These are phyloP conservation scores for Argyra leucocephala DNA, from an alignment of 2,888 invertebrate species.

Conservation along the genomic window DNA sequence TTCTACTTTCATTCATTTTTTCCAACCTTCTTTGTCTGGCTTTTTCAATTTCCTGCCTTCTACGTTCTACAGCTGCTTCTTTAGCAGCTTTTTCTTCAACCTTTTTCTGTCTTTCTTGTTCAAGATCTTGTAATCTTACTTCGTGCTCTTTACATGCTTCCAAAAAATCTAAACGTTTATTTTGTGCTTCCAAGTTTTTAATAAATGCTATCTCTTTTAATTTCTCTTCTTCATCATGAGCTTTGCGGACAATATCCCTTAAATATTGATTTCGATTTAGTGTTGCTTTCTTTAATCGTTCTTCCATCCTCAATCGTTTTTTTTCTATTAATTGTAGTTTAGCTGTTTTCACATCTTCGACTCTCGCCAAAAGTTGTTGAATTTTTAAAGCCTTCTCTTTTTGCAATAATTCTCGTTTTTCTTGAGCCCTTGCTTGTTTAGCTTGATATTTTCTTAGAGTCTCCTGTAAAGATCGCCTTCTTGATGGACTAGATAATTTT, in stretches of 20 bases:
- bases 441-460: conserved; percentile 72
- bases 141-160: conserved; percentile 70
- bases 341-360: conserved; percentile 72
- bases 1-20: conserved; percentile 61
- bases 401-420: conserved; percentile 70
- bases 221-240: conserved; percentile 95
- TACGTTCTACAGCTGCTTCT: conserved; percentile 87
- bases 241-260: conserved; percentile 78
- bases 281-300: conserved; percentile 71
- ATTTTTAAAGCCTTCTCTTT: conserved; percentile 77
- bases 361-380: conserved; percentile 75
- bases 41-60: conserved; percentile 73
- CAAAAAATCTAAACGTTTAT: conserved; percentile 82
- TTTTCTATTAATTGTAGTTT: conserved; percentile 80
- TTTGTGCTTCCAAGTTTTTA: conserved; percentile 89
- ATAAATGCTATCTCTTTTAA: conserved; percentile 96
- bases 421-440: conserved; percentile 84
- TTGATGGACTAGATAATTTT: conserved; percentile 82
- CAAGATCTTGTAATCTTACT: conserved; percentile 63
- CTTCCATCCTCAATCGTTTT: conserved; percentile 64
- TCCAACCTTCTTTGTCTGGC: conserved; percentile 68
- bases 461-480: conserved; percentile 75
- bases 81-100: conserved; percentile 82
- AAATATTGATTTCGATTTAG: conserved; percentile 79
- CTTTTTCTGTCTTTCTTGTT: conserved; percentile 75